A percentile compares a stretch with the other conserved stretches of the same genome.
phyloP scores from a whole-genome alignment of 2,113 vertebrate genomes.

The Centropus bengalensis region DNA sequence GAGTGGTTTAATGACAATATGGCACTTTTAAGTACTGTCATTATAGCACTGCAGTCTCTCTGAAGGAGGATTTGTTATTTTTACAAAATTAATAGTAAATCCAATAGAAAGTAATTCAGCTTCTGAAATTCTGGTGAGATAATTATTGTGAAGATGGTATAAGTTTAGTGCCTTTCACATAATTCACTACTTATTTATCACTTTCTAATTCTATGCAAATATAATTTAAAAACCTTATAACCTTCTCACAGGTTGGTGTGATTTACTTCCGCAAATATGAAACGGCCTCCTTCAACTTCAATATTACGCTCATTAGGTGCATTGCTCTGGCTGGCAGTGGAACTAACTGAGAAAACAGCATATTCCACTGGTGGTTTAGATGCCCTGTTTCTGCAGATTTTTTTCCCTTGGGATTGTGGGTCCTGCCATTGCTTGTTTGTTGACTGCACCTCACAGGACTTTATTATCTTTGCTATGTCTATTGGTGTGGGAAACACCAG shows the following conservation, averaged over 20 bases:
- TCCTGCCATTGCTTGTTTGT: background rate
- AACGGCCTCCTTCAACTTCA: background rate
- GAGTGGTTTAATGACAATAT: background rate
- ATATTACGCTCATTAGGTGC: background rate
- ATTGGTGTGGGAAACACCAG: background rate
- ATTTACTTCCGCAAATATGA: background rate
- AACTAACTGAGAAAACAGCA: background rate
- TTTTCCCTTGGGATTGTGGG: rapidly evolving
- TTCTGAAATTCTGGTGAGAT: slow-evolving; percentile 69
- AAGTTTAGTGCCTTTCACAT: slow-evolving; percentile 50
- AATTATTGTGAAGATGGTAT: slow-evolving; percentile 63
- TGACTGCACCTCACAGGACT: rapidly evolving
- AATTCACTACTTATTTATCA: slow-evolving; percentile 63
- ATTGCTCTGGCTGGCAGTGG: background rate
- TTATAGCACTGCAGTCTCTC: slow-evolving; percentile 17
- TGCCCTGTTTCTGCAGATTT: background rate
- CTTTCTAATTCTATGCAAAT: slow-evolving; percentile 63
- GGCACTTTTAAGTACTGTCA: slow-evolving; percentile 38
- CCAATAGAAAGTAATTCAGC: slow-evolving; percentile 67
- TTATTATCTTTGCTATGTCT: rapidly evolving
- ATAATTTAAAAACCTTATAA: background rate
- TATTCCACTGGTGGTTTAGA: background rate
- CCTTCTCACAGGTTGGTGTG: background rate
- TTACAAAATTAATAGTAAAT: slow-evolving; percentile 70
- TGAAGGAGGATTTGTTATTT: slow-evolving; percentile 69